Evolutionary conservation across 2,797 vertebrate genomes (phyloP).

Genomic region (Eremophila alpestris): DNA sequence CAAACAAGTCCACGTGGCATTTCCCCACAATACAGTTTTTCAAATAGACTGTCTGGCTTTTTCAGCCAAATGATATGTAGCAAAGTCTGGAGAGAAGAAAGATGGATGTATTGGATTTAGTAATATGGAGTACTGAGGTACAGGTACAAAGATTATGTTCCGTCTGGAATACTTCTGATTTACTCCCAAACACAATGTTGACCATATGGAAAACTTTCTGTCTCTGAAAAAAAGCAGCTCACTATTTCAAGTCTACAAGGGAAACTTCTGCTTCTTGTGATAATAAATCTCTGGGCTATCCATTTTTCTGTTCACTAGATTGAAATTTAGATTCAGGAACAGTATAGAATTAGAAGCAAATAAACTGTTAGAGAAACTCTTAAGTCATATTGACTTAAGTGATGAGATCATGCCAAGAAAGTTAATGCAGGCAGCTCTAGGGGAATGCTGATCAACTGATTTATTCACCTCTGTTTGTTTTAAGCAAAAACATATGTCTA

Average conservation of each 20-base stretch:
- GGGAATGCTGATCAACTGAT: constrained; percentile 55
- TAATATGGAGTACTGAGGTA: background rate
- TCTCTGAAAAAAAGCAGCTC: background rate
- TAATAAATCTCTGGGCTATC: constrained; percentile 23
- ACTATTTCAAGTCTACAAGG: background rate
- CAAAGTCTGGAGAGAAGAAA: background rate
- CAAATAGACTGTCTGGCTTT: constrained; percentile 3
- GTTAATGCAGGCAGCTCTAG: constrained; percentile 62
- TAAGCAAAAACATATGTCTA: constrained; percentile 73
- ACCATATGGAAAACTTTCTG: background rate
- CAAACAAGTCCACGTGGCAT: constrained; percentile 30
- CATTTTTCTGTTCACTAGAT: constrained; percentile 30
- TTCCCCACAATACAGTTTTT: constrained; percentile 12
- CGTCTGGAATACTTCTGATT: constrained; percentile 28
- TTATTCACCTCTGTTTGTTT: constrained; percentile 70
- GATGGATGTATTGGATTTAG: background rate
- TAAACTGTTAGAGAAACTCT: constrained; percentile 73
- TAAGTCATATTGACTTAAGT: constrained; percentile 75
- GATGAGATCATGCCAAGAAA: constrained; percentile 74
- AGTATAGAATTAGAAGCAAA: constrained; percentile 66
- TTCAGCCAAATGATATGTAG: background rate
- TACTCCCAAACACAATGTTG: background rate
- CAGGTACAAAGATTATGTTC: constrained; percentile 6
- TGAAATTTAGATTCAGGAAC: constrained; percentile 64
- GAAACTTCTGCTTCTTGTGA: constrained; percentile 23